These are phyloP conservation scores for Oophaga sylvatica DNA, from an alignment of 2,797 vertebrate species.

Conservation along the genomic window DNA sequence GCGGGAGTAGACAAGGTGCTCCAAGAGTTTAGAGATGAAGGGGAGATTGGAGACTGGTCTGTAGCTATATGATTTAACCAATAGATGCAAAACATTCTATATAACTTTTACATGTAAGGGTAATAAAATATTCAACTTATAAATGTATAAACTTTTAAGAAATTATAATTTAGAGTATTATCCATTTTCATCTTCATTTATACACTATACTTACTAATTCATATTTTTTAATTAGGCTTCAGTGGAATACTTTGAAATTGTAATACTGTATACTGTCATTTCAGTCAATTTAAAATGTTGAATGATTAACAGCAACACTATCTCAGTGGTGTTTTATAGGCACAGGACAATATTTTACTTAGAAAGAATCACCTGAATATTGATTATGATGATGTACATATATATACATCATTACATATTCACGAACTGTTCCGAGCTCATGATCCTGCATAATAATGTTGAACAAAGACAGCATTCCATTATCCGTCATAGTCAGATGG, in stretches of 20 bases:
- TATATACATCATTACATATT: slow-evolving; percentile 52
- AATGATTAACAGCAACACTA: slow-evolving; percentile 20
- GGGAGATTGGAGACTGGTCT: too few species aligned
- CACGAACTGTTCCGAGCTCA: slow-evolving; percentile 42
- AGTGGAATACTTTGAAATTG: slow-evolving; percentile 12
- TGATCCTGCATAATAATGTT: slow-evolving; percentile 55
- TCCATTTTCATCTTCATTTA: not conserved
- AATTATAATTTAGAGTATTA: not conserved
- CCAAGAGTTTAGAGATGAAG: too few species aligned
- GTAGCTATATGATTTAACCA: not conserved
- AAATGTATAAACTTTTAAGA: not conserved
- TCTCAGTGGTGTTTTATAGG: slow-evolving; percentile 31
- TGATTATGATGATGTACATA: slow-evolving; percentile 37
- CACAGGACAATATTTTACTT: slow-evolving; percentile 42
- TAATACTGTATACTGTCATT: not conserved
- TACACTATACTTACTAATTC: not conserved
- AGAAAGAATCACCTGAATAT: slow-evolving; percentile 36
- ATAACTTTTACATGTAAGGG: too few species aligned
- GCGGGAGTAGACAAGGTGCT: too few species aligned
- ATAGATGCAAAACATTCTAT: not conserved
- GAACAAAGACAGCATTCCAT: slow-evolving; percentile 49
- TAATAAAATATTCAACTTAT: slow-evolving; percentile 2
- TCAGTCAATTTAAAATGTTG: slow-evolving; percentile 22
- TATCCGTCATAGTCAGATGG: slow-evolving; percentile 54
- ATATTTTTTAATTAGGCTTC: not conserved